Percentiles rank a stretch among this genome's conserved stretches.
Evolutionary conservation across 2,888 invertebrate species (phyloP).

Genomic region (Drosophila colorata): DNA sequence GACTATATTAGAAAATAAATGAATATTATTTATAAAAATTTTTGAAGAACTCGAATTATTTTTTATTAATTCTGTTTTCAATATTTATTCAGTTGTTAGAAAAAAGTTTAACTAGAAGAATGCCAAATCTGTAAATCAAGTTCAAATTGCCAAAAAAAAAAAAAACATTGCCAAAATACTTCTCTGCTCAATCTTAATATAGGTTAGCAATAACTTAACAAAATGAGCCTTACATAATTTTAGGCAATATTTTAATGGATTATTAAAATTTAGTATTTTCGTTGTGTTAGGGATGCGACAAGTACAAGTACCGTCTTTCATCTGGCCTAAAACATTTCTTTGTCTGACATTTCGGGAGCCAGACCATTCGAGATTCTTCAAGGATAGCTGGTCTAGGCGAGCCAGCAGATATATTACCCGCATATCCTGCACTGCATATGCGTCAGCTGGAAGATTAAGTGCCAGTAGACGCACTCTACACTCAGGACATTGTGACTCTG

Average conservation of each 20-base stretch:
- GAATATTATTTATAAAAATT: too few species aligned
- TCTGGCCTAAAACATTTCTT: conserved; percentile 14
- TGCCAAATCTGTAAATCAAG: too few species aligned
- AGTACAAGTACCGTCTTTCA: background rate
- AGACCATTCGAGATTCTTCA: conserved; percentile 30
- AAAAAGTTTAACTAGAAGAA: too few species aligned
- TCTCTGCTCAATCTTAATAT: too few species aligned
- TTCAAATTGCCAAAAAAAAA: too few species aligned
- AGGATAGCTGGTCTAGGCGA: conserved; percentile 4
- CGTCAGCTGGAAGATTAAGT: conserved; percentile 78
- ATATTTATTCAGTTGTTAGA: too few species aligned
- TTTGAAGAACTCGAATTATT: too few species aligned
- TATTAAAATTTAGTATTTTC: background rate
- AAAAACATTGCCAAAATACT: too few species aligned
- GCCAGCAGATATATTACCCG: conserved; percentile 66
- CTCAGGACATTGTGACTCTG: conserved; percentile 13
- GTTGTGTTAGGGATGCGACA: background rate
- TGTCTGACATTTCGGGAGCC: conserved; percentile 9
- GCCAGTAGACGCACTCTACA: conserved; percentile 51
- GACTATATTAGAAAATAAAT: too few species aligned
- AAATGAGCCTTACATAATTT: conserved; percentile 4
- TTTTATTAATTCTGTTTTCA: too few species aligned
- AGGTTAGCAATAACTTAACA: too few species aligned
- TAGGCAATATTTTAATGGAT: conserved; percentile 8
- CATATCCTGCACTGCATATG: conserved; percentile 77